Conservation (phyloP, 2,888 invertebrate genomes). For the Ochropleura leucogaster region DNA sequence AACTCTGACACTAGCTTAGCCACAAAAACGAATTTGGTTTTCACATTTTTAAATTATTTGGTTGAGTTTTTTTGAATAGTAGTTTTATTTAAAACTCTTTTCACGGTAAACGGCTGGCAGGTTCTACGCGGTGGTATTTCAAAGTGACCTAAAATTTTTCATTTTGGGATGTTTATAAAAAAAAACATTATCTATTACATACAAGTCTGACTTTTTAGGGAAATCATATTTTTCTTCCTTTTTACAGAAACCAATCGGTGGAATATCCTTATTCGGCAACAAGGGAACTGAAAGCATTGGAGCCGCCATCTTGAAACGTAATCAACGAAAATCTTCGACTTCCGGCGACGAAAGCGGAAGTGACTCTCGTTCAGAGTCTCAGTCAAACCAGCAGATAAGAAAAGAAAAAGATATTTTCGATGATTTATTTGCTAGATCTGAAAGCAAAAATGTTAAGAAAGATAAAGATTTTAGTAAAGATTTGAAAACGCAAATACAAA, state of each 20-base stretch:
- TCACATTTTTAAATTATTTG: too few relatives aligned
- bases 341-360: slow-evolving; percentile 76
- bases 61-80: too few relatives aligned
- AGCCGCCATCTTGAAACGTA: slow-evolving; percentile 83
- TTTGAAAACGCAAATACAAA: slow-evolving; percentile 52
- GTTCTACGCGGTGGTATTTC: too few relatives aligned
- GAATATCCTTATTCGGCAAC: slow-evolving; percentile 90
- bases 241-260: slow-evolving; percentile 91
- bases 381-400: slow-evolving; percentile 43
- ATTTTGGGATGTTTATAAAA: too few relatives aligned
- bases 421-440: slow-evolving; percentile 78
- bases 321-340: slow-evolving; percentile 75
- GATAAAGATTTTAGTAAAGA: slow-evolving; percentile 49
- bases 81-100: too few relatives aligned
- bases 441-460: slow-evolving; percentile 68
- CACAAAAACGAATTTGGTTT: too few relatives aligned
- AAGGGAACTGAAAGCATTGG: slow-evolving; percentile 84
- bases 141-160: too few relatives aligned
- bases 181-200: too few relatives aligned
- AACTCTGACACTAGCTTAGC: too few relatives aligned
- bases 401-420: slow-evolving; percentile 81
- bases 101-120: too few relatives aligned
- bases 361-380: slow-evolving; percentile 53
- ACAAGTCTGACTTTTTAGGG: too few relatives aligned
- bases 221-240: too few relatives aligned